Percentiles rank a stretch among this genome's conserved stretches.
These are phyloP conservation scores for Gallinago stenura DNA, from an alignment of 2,797 vertebrate species.

Conservation along the genomic window DNA sequence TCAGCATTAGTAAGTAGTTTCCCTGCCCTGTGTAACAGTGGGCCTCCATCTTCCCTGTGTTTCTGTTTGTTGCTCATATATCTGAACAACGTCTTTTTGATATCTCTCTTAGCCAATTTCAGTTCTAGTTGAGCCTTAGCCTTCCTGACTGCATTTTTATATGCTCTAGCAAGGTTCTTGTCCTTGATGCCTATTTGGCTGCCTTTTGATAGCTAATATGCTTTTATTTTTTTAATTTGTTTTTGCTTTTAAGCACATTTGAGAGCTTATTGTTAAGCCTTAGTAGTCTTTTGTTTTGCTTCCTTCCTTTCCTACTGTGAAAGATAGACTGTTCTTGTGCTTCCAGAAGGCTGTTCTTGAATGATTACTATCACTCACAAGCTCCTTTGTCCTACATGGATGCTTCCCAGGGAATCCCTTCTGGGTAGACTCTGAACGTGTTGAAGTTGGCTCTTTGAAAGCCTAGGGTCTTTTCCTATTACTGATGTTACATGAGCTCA, in stretches of 20 bases:
- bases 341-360: neutral
- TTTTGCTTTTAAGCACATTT: neutral
- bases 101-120: neutral
- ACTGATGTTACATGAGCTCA: neutral
- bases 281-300: neutral
- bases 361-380: neutral
- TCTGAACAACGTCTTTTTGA: neutral
- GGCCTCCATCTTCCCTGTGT: neutral
- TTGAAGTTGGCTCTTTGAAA: neutral
- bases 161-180: neutral
- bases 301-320: neutral
- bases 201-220: neutral
- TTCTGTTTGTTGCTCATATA: neutral
- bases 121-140: neutral
- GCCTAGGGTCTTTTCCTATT: neutral
- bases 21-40: neutral
- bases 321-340: neutral
- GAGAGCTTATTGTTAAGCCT: neutral
- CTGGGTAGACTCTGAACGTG: neutral
- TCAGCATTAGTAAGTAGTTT: neutral
- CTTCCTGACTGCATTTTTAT: neutral
- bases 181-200: neutral
- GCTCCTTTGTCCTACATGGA: accelerated
- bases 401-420: neutral
- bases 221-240: neutral